phyloP scores from a whole-genome alignment of 2,888 invertebrate genomes.

The Ophraella communa region DNA sequence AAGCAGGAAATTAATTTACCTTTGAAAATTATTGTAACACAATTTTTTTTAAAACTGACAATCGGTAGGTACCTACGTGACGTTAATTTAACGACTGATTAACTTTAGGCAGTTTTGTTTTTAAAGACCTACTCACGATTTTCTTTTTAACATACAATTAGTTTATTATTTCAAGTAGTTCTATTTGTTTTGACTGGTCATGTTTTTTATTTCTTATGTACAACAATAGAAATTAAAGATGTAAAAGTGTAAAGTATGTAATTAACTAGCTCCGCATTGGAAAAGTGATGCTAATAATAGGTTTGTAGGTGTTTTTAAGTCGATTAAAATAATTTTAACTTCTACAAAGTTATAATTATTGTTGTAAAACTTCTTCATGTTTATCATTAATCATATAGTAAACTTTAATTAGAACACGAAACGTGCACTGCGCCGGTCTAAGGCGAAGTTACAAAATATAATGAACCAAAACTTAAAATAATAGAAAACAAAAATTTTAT shows the following conservation, averaged over 20 bases:
- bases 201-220: conserved; percentile 2
- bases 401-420: background rate
- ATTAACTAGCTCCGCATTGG: conserved; percentile 1
- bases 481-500: too few relatives aligned
- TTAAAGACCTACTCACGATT: conserved; percentile 5
- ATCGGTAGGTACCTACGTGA: too few relatives aligned
- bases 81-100: too few relatives aligned
- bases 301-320: background rate
- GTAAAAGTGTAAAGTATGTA: background rate
- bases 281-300: background rate
- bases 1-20: too few relatives aligned
- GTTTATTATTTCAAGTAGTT: conserved; percentile 5
- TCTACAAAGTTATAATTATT: background rate
- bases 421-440: too few relatives aligned
- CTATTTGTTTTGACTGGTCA: conserved; percentile 19
- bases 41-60: too few relatives aligned
- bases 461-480: too few relatives aligned
- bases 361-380: too few relatives aligned
- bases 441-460: too few relatives aligned
- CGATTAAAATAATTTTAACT: background rate
- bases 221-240: background rate
- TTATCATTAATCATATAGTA: too few relatives aligned
- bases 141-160: conserved; percentile 10
- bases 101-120: background rate
- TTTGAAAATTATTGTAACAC: too few relatives aligned